Percentiles rank a stretch among this genome's conserved stretches.
These are phyloP conservation scores for Tachina fera DNA, from an alignment of 2,888 invertebrate genomes.

Conservation along the genomic window DNA sequence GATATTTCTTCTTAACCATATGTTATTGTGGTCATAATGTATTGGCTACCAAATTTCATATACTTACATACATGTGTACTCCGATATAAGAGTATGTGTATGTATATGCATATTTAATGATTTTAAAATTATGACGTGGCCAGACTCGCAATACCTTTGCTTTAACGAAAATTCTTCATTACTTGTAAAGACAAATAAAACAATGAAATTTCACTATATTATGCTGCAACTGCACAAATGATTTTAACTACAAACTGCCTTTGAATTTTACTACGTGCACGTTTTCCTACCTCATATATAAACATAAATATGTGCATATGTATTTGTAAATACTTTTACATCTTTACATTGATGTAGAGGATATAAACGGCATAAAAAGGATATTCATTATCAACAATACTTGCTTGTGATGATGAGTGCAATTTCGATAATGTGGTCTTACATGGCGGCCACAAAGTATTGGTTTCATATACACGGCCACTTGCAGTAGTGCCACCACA, in stretches of 20 bases:
- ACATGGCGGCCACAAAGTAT: constrained; percentile 70
- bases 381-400: constrained; percentile 66
- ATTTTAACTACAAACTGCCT: constrained; percentile 45
- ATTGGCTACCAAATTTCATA: constrained; percentile 47
- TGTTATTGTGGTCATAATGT: constrained; percentile 60
- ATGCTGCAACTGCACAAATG: constrained; percentile 52
- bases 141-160: constrained; percentile 2
- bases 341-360: constrained; percentile 28
- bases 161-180: constrained; percentile 48
- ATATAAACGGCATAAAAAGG: constrained; percentile 44
- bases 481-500: constrained; percentile 43
- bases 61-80: background rate
- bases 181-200: constrained; percentile 64
- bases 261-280: constrained; percentile 26
- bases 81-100: constrained; percentile 23
- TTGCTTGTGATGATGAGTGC: constrained; percentile 66
- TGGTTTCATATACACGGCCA: constrained; percentile 65
- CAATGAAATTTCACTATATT: constrained; percentile 66
- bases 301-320: background rate
- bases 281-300: background rate
- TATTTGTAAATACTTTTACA: constrained; percentile 15
- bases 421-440: constrained; percentile 71
- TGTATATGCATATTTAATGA: constrained; percentile 61
- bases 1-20: constrained; percentile 51
- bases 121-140: constrained; percentile 65